Evolutionary conservation across 2,113 vertebrate genomes (phyloP), one percentile per base, ranked within the genome.

Genomic region (Phocoena sinus): DNA sequence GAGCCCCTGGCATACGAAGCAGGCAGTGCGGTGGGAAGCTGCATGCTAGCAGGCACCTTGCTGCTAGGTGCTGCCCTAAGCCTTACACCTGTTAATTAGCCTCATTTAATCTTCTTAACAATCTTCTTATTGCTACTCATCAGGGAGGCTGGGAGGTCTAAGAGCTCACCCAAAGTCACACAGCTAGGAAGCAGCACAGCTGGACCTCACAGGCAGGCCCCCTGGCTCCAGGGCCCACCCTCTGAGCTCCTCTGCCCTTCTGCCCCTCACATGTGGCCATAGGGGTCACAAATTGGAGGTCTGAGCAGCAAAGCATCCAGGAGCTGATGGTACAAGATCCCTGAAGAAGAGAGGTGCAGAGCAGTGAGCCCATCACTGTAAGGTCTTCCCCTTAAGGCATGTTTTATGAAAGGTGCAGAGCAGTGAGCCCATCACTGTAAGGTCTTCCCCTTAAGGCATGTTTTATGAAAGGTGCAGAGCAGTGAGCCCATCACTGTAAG

Each of bases 41-140:
- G 33, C 76, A 25, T 0, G 0, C 20, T n/a, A 0, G 1, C 10
- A 50, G 13, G 6, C 3, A 8, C n/a, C 60, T 6, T 14, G 60
- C 73, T 13, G 17, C 44, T 3, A 13, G 20, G 44, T 4, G 1
- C 44, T 21, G 33, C 7, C 2, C 41, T 28, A 17, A 36, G 44
- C 31, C 15, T 20, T 18, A 14, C 33, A 2, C 9, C 4, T 11
- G 56, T 9, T n/a, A 23, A 50, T 36, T 6, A 58, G 77, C 28
- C 28, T 41, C 53, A 21, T 23, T 41, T 50, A 68, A 33, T n/a
- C 77, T 76, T 53, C 62, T 67, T 31, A 15, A 20, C n/a, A 8
- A 21, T 15, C 70, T 68, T 84, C 25, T 76, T 11, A 58, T 58
- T 14, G 1, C 50, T 71, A 4, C 60, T 67, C 23, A 0, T 13